phyloP scores from a whole-genome alignment of 2,113 vertebrate species.

The Heteronetta atricapilla region DNA sequence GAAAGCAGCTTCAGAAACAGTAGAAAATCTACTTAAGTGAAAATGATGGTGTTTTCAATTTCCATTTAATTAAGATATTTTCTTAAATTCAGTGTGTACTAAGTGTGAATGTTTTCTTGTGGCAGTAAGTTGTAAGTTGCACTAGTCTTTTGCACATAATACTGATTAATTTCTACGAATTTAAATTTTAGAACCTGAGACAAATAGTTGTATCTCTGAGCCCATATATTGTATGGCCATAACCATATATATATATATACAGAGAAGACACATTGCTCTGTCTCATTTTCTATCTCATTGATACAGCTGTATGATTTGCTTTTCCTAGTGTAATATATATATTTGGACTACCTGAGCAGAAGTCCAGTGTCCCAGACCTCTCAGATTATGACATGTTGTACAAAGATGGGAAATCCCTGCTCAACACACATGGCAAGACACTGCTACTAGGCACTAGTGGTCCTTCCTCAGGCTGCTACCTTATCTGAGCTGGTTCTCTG shows the following conservation, averaged over 20 bases:
- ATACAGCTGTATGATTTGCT: too few relatives aligned
- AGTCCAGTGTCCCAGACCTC: neutral
- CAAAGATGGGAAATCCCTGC: neutral
- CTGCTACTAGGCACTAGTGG: neutral
- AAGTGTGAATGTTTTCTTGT: neutral
- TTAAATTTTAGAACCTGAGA: neutral
- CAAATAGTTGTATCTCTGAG: neutral
- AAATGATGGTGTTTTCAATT: neutral
- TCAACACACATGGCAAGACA: neutral
- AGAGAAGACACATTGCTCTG: too few relatives aligned
- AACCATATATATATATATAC: neutral
- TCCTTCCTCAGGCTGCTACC: neutral
- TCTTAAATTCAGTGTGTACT: neutral
- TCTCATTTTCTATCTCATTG: too few relatives aligned
- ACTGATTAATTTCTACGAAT: neutral
- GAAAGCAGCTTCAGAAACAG: neutral
- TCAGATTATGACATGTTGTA: neutral
- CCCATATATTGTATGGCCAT: neutral
- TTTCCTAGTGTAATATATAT: too few relatives aligned
- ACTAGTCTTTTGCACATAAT: rapidly evolving
- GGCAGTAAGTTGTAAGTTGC: neutral
- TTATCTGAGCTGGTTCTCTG: neutral
- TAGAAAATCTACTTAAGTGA: neutral
- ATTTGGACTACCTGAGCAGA: neutral
- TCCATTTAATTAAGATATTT: neutral